Evolutionary conservation across 2,888 invertebrate genomes (phyloP), one percentile per base, ranked within the genome.

Genomic region (Andrena dorsata): DNA sequence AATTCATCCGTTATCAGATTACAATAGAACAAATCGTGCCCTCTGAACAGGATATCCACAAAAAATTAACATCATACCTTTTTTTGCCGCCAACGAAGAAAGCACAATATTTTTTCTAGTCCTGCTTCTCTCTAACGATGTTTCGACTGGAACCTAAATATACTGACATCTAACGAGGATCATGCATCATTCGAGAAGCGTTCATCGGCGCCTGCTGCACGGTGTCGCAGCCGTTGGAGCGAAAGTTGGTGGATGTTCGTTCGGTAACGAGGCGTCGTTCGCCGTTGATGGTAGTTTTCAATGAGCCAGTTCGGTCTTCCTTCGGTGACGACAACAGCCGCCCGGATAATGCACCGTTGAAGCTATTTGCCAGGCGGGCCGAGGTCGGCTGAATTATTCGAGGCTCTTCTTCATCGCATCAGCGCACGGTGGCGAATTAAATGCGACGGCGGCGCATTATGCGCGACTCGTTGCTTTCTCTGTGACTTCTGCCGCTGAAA

Each of bases 201-300:
- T 20, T 28, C 61, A 16, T 30, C 41, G 35, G n/a, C 20, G 41
- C 1, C 47, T 20, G 6, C 13, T 6, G 23, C 63, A 30, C 7
- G 20, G 58, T 35, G 58, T 70, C 23, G 35, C 53, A 23, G 16
- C 53, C 26, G 28, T 56, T n/a, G 26, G 28, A 26, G 26, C 16
- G 61, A 71, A 71, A 71, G 28, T 71, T 71, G 8, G 20, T 60
- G 60, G 49, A 61, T 49, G 71, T 20, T 71, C 49, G 30, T 49
- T 71, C 71, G 47, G 60, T 71, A 71, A 71, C 71, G 49, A 71
- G 71, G 61, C 71, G 71, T 47, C 49, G 61, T 61, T 47, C 47
- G 58, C 20, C 6, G 71, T 71, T 71, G 71, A 49, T 71, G 20
- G 61, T 8, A 61, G 49, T 30, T 71, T 71, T 71, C 47, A 71